A percentile compares a stretch with the other conserved stretches of the same genome.
Evolutionary conservation across 2,888 invertebrate genomes (phyloP).

Genomic region (Ochlodes sylvanus): DNA sequence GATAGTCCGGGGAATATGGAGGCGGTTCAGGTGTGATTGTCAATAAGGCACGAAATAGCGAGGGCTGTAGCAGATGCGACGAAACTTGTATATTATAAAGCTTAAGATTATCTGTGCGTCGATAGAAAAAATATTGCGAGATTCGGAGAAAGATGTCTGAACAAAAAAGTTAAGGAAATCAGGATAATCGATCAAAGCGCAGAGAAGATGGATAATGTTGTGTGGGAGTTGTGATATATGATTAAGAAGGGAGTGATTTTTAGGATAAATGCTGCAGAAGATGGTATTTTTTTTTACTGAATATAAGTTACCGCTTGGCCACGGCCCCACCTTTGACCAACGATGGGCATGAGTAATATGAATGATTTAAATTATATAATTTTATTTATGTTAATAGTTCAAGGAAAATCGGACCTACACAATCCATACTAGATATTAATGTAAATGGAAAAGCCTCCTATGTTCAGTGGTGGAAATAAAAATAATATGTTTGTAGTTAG

Average conservation of each 20-base stretch:
- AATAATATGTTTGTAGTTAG: too few species aligned
- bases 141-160: neutral
- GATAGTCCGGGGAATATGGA: constrained; percentile 38
- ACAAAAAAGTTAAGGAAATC: constrained; percentile 7
- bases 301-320: too few species aligned
- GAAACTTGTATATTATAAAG: neutral
- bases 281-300: too few species aligned
- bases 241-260: neutral
- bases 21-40: constrained; percentile 45
- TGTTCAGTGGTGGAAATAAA: too few species aligned
- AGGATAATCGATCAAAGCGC: constrained; percentile 6
- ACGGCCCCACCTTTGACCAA: too few species aligned
- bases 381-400: too few species aligned
- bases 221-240: neutral
- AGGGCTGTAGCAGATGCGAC: neutral
- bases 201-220: constrained; percentile 10
- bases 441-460: too few species aligned
- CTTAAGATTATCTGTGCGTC: neutral
- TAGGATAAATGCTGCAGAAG: neutral
- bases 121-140: neutral
- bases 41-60: constrained; percentile 21
- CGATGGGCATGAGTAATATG: too few species aligned
- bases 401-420: too few species aligned
- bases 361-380: too few species aligned
- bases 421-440: too few species aligned